Conservation (phyloP, 2,888 invertebrate genomes). For the Drosophila fulvimacula region DNA sequence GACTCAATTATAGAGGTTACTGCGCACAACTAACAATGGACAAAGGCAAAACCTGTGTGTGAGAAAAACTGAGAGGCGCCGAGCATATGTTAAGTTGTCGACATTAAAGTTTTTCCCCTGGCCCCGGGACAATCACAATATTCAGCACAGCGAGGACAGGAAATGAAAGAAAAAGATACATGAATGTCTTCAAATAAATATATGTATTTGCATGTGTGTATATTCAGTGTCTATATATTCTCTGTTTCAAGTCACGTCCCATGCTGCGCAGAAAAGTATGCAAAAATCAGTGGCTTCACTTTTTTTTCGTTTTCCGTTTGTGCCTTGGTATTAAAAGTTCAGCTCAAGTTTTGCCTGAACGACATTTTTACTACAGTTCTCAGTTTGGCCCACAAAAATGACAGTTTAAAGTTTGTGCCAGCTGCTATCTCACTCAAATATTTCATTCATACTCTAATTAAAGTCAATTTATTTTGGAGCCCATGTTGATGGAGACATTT, state of each 20-base stretch:
- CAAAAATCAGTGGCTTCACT: conserved; percentile 7
- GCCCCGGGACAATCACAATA: background rate
- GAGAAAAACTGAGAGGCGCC: conserved; percentile 14
- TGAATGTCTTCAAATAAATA: background rate
- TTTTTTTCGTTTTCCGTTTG: background rate
- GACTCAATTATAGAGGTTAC: conserved; percentile 42
- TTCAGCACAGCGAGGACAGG: background rate
- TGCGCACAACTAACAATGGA: conserved; percentile 20
- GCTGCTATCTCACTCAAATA: conserved; percentile 14
- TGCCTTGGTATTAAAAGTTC: conserved; percentile 9
- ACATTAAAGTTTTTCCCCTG: conserved; percentile 2
- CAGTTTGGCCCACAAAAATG: conserved; percentile 2
- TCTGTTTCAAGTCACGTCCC: conserved; percentile 4
- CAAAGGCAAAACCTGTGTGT: background rate
- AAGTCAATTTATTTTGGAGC: conserved; percentile 17
- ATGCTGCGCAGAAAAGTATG: conserved; percentile 30
- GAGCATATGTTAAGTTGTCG: conserved; percentile 27
- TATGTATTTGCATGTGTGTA: background rate
- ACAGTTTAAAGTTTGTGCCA: conserved; percentile 14
- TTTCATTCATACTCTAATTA: conserved; percentile 18
- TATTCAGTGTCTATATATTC: background rate
- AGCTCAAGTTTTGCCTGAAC: background rate
- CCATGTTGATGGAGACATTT: conserved; percentile 10
- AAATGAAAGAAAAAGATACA: background rate
- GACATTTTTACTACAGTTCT: conserved; percentile 16